A percentile compares a stretch with the other conserved stretches of the same genome.
Evolutionary conservation across 2,888 invertebrate genomes (phyloP).

Genomic region (Drosophila vallismaia): DNA sequence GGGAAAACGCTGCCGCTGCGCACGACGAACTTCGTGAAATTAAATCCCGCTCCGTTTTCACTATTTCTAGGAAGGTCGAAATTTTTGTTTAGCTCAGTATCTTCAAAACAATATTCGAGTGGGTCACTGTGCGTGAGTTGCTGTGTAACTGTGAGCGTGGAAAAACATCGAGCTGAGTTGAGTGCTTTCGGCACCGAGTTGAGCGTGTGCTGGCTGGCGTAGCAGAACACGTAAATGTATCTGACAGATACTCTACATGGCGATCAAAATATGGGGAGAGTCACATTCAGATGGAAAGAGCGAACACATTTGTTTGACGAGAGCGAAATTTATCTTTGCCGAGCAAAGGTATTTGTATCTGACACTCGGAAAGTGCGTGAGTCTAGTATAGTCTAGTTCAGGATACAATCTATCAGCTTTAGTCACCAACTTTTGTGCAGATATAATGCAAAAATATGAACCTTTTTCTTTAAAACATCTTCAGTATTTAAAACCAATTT

Average conservation of each 20-base stretch:
- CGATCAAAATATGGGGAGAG: slow-evolving; percentile 47
- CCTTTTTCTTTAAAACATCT: neutral
- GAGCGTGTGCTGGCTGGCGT: slow-evolving; percentile 30
- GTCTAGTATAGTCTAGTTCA: slow-evolving; percentile 16
- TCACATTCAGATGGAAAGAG: slow-evolving; percentile 6
- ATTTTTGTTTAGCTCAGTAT: slow-evolving; percentile 57
- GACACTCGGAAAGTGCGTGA: slow-evolving; percentile 9
- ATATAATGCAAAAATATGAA: neutral
- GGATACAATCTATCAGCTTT: slow-evolving; percentile 13
- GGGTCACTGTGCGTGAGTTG: slow-evolving; percentile 15
- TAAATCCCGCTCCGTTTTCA: slow-evolving; percentile 71
- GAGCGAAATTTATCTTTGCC: slow-evolving; percentile 54
- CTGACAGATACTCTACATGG: slow-evolving; percentile 64
- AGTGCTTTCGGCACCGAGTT: slow-evolving; percentile 21
- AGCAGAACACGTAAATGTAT: slow-evolving; percentile 53
- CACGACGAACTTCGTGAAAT: slow-evolving; percentile 79
- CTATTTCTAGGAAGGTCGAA: slow-evolving; percentile 81
- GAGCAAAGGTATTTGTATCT: slow-evolving; percentile 9
- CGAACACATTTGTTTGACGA: neutral
- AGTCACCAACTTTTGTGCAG: slow-evolving; percentile 14
- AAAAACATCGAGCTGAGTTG: slow-evolving; percentile 55
- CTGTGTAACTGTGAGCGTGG: slow-evolving; percentile 46
- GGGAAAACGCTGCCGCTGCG: slow-evolving; percentile 73
- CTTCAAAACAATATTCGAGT: slow-evolving; percentile 59
- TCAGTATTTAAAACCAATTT: too few species aligned